Evolutionary conservation across 1,140 invertebrate genomes (phyloP).

Genomic region (Drosophila trapezifrons): DNA sequence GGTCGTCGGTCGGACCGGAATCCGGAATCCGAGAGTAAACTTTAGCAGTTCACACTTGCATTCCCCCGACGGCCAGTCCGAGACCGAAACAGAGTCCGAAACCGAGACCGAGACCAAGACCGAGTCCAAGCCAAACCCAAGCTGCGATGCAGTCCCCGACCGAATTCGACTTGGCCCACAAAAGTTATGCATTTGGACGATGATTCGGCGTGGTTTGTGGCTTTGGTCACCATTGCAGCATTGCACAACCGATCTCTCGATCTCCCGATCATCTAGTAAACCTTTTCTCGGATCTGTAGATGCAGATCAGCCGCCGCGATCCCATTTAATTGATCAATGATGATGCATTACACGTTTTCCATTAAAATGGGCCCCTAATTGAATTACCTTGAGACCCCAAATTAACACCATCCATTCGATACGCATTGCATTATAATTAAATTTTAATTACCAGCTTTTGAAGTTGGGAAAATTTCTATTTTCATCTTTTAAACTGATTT

Average conservation of each 20-base stretch:
- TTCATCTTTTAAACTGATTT: background rate
- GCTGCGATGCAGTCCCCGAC: slow-evolving; percentile 14
- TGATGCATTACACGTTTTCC: slow-evolving; percentile 36
- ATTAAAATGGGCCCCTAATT: slow-evolving; percentile 24
- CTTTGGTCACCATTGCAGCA: slow-evolving; percentile 20
- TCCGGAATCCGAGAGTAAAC: slow-evolving; percentile 33
- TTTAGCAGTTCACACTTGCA: slow-evolving; percentile 54
- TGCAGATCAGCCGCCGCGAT: slow-evolving; percentile 25
- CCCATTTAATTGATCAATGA: slow-evolving; percentile 30
- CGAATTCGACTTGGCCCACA: slow-evolving; percentile 59
- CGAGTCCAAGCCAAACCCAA: slow-evolving; percentile 32
- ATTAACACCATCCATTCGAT: slow-evolving; percentile 38
- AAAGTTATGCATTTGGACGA: slow-evolving; percentile 60
- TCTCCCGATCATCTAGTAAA: slow-evolving; percentile 4
- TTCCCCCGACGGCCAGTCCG: slow-evolving; percentile 1
- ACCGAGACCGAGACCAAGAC: slow-evolving; percentile 43
- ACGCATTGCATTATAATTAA: slow-evolving; percentile 39
- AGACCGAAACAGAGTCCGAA: slow-evolving; percentile 33
- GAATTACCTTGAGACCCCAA: slow-evolving; percentile 20
- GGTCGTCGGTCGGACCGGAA: slow-evolving; percentile 24
- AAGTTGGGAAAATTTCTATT: slow-evolving; percentile 15
- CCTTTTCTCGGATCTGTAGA: slow-evolving; percentile 15
- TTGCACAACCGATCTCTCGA: slow-evolving; percentile 49
- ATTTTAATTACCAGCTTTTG: slow-evolving; percentile 2
- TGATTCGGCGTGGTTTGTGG: slow-evolving; percentile 56